Base-by-base conservation (phyloP, 2,113 vertebrate genomes). In the Cranoglanis bouderius region DNA sequence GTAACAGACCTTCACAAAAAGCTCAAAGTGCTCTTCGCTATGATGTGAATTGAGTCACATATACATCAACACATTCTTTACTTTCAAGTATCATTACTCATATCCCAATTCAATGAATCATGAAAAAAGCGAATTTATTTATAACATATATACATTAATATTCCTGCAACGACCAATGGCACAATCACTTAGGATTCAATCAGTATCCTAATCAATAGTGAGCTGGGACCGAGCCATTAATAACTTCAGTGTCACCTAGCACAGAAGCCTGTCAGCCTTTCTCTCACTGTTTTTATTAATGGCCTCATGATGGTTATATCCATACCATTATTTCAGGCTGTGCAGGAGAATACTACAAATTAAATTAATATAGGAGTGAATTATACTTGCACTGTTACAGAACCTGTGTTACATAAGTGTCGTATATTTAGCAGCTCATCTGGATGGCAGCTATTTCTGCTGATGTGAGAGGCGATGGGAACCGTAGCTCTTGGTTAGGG, bases 161-260 rank as follows among this genome's bases (percentile, higher is more conserved):
- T 80, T 75, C 82, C 77, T 67, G 24, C 55, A 80, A 82, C n/a
- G 16, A 87, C 38, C 82, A 70, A 10, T 35, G 38, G 82, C 65
- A 87, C 84, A 88, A 90, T 90, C 78, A 82, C 85, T 88, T 75
- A 85, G 83, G 65, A 90, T 89, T 91, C 89, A 88, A 87, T 91
- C 90, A 89, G 84, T 61, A 85, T 77, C 57, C 80, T 81, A 87
- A 90, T 89, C 82, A 67, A 82, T 51, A 82, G 67, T 8, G 77
- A 87, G 61, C 4, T 5, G 59, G 88, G 86, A 82, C 59, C 40
- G 49, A 87, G 63, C 63, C 80, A 89, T 90, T 89, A 89, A 91
- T 90, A 91, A 88, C 59, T 40, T 65, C 43, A 82, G 61, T 80
- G 86, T 90, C 40, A 35, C 5, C 16, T 29, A 32, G 43, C 77